Evolutionary conservation across 1,140 invertebrate species (phyloP).

Genomic region (Catajapyx aquilonaris): DNA sequence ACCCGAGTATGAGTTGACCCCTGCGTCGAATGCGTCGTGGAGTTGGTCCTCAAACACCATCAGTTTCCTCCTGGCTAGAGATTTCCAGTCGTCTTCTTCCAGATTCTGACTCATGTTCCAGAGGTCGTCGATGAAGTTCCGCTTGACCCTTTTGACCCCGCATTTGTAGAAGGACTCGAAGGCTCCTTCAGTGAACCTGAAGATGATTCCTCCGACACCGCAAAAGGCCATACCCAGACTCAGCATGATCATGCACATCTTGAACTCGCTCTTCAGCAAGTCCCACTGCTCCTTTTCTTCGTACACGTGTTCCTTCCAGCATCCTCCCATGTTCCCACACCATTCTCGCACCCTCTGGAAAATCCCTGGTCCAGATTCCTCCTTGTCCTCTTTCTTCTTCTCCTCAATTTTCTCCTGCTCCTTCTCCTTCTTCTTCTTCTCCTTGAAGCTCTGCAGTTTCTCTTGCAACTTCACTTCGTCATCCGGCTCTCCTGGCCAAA

Average conservation of each 20-base stretch:
- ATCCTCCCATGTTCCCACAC: too few relatives aligned
- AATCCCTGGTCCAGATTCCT: too few relatives aligned
- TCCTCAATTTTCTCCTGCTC: too few relatives aligned
- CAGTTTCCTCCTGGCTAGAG: conserved; percentile 50
- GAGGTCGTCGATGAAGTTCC: conserved; percentile 59
- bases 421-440: too few relatives aligned
- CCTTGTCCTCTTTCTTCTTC: too few relatives aligned
- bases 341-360: too few relatives aligned
- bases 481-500: too few relatives aligned
- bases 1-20: conserved; percentile 55
- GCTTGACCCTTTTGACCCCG: conserved; percentile 60
- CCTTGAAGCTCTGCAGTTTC: too few relatives aligned
- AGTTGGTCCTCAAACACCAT: conserved; percentile 72
- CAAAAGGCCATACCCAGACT: conserved; percentile 44
- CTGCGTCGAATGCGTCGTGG: conserved; percentile 57
- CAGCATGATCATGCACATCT: conserved; percentile 39
- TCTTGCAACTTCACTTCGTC: too few relatives aligned
- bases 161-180: conserved; percentile 73
- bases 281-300: conserved; percentile 32
- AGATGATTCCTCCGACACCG: conserved; percentile 53
- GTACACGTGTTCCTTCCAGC: conserved; percentile 31
- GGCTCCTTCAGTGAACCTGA: conserved; percentile 53
- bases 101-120: conserved; percentile 58
- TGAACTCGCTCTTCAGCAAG: conserved; percentile 31
- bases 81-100: conserved; percentile 72